Percentiles rank a stretch among this genome's conserved stretches.
phyloP scores from a whole-genome alignment of 2,797 vertebrate genomes.

The Acanthurus lineatus region DNA sequence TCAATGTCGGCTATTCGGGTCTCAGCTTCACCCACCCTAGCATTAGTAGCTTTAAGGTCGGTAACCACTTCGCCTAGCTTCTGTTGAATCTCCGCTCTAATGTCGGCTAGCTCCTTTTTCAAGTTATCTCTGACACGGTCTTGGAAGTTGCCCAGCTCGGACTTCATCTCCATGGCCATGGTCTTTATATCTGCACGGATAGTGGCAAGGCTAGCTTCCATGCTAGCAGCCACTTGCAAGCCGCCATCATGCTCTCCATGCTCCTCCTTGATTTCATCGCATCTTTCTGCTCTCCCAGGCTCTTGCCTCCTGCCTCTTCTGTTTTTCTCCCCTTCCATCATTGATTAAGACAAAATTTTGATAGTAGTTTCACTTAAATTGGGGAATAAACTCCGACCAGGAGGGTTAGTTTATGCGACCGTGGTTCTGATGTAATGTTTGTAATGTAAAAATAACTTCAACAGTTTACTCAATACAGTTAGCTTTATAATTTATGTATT shows the following conservation, averaged over 20 bases:
- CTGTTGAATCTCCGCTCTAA: not conserved
- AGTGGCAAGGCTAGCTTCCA: not conserved
- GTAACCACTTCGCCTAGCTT: not conserved
- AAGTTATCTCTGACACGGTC: not conserved
- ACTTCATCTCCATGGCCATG: not conserved
- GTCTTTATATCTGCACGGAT: not conserved
- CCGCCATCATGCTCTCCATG: too few relatives aligned
- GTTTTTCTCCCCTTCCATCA: not conserved
- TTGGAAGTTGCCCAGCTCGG: not conserved
- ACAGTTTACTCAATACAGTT: too few relatives aligned
- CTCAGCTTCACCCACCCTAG: not conserved
- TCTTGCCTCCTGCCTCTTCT: not conserved
- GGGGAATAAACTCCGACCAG: too few relatives aligned
- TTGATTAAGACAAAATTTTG: too few relatives aligned
- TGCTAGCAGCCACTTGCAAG: not conserved
- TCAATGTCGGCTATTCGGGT: not conserved
- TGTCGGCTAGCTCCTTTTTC: not conserved
- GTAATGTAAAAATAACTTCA: too few relatives aligned
- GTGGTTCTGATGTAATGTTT: too few relatives aligned
- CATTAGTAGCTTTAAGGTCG: not conserved
- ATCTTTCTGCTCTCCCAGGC: not conserved
- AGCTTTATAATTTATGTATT: too few relatives aligned
- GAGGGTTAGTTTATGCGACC: too few relatives aligned
- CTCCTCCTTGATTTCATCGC: too few relatives aligned
- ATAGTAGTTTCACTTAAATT: too few relatives aligned